Evolutionary conservation across 2,888 invertebrate genomes (phyloP).

Genomic region (Thyatira batis): DNA sequence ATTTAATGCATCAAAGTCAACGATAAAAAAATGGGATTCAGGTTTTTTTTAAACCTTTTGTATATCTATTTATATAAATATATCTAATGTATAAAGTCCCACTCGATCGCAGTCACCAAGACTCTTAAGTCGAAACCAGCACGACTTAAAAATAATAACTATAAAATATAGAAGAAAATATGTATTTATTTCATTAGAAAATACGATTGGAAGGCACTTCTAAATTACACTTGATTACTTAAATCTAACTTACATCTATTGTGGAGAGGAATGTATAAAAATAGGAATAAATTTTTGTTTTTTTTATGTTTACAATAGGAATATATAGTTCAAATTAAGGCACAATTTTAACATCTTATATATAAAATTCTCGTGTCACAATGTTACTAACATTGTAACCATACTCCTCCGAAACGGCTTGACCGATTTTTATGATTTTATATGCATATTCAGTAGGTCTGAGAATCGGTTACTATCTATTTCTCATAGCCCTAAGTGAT

Average conservation of each 20-base stretch:
- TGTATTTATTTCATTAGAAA: background rate
- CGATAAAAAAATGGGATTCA: too few relatives aligned
- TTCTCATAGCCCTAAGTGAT: too few relatives aligned
- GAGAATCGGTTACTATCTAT: too few relatives aligned
- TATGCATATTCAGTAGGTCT: too few relatives aligned
- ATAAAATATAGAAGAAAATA: constrained; percentile 7
- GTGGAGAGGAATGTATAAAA: constrained; percentile 3
- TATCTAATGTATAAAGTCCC: background rate
- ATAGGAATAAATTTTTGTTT: background rate
- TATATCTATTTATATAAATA: too few relatives aligned
- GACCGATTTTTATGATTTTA: too few relatives aligned
- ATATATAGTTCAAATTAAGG: background rate
- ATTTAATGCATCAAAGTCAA: too few relatives aligned
- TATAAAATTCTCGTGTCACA: too few relatives aligned
- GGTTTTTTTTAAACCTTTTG: too few relatives aligned
- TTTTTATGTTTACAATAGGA: background rate
- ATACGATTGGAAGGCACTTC: constrained; percentile 1
- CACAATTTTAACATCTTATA: too few relatives aligned
- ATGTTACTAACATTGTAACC: too few relatives aligned
- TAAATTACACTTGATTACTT: constrained; percentile 1
- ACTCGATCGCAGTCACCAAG: background rate
- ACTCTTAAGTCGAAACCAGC: constrained; percentile 44
- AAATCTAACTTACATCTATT: background rate
- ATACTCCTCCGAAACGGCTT: too few relatives aligned
- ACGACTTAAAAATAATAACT: constrained; percentile 30